Evolutionary conservation across 2,888 invertebrate species (phyloP).

Genomic region (Pandemis heparana): DNA sequence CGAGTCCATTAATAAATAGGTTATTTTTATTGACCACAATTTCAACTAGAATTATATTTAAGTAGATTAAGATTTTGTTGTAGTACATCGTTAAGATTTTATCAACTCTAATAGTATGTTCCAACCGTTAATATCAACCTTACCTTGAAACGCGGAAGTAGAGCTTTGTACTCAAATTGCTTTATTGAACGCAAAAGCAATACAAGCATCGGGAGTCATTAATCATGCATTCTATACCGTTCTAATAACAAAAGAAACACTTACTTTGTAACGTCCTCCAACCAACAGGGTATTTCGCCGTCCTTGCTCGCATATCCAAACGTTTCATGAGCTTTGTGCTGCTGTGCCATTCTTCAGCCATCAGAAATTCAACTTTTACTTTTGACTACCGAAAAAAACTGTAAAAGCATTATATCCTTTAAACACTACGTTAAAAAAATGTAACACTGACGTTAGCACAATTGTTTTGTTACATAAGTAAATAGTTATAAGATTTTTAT

Average conservation of each 20-base stretch:
- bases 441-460: conserved; percentile 38
- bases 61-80: not conserved
- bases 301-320: conserved; percentile 66
- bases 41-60: not conserved
- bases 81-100: not conserved
- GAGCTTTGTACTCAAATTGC: conserved; percentile 55
- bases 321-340: conserved; percentile 70
- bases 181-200: conserved; percentile 50
- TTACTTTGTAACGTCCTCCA: conserved; percentile 80
- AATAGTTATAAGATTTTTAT: conserved; percentile 50
- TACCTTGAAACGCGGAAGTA: conserved; percentile 63
- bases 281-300: conserved; percentile 72
- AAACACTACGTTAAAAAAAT: conserved; percentile 39
- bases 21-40: not conserved
- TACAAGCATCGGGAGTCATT: conserved; percentile 50
- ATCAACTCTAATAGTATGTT: conserved; percentile 11
- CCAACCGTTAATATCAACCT: conserved; percentile 38
- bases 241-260: conserved; percentile 47
- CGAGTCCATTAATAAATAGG: not conserved
- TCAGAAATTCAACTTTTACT: conserved; percentile 52
- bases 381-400: conserved; percentile 18
- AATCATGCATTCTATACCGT: conserved; percentile 53
- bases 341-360: conserved; percentile 78
- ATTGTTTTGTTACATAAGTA: conserved; percentile 36
- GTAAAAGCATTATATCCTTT: conserved; percentile 32